These are phyloP conservation scores for Mellilla xanthometata DNA, from an alignment of 2,888 invertebrate genomes.

Conservation along the genomic window DNA sequence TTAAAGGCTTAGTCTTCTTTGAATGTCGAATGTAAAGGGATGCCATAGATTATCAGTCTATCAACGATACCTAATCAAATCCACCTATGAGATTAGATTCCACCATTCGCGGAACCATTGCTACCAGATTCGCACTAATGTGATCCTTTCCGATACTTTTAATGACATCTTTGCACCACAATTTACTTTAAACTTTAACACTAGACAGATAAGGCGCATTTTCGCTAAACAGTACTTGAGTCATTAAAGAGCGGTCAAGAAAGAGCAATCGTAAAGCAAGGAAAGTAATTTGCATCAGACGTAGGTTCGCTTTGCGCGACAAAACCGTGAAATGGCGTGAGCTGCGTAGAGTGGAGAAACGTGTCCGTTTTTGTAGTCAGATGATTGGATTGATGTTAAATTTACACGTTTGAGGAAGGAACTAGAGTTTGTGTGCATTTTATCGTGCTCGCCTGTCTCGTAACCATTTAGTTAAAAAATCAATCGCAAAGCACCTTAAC, in stretches of 20 bases:
- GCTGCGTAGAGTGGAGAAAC: conserved; percentile 31
- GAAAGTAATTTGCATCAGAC: conserved; percentile 70
- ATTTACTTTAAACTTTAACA: background rate
- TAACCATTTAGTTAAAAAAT: too few species aligned
- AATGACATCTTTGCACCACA: conserved; percentile 30
- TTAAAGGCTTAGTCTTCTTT: too few species aligned
- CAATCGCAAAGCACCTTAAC: too few species aligned
- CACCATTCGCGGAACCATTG: conserved; percentile 39
- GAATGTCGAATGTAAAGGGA: too few species aligned
- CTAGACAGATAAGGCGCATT: conserved; percentile 33
- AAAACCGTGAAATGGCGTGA: conserved; percentile 75
- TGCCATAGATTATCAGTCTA: background rate
- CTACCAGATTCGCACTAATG: conserved; percentile 27
- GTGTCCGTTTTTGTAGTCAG: conserved; percentile 4
- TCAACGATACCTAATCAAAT: conserved; percentile 28
- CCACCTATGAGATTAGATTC: conserved; percentile 30
- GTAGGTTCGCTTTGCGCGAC: conserved; percentile 49
- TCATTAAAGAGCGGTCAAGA: conserved; percentile 46
- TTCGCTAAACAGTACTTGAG: conserved; percentile 30
- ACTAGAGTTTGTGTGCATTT: too few species aligned
- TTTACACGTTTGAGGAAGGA: background rate
- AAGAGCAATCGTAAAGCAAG: conserved; percentile 67
- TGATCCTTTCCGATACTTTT: conserved; percentile 32
- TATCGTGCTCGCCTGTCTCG: too few species aligned
- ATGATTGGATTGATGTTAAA: background rate